Conservation (phyloP, 1,140 invertebrate genomes). For the Anastatus disparis region DNA sequence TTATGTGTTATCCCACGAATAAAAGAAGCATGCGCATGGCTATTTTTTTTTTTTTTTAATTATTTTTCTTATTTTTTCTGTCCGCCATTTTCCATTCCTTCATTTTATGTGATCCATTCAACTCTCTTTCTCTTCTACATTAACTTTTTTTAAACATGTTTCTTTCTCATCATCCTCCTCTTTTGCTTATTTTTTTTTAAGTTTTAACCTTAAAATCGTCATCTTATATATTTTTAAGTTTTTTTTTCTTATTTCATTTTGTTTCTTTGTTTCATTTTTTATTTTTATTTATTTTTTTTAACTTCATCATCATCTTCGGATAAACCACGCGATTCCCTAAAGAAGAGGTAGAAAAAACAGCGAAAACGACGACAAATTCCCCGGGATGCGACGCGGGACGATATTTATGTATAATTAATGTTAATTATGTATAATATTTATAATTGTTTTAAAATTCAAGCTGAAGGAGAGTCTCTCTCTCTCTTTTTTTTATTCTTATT, state of each 20-base stretch:
- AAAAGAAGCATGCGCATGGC: not conserved
- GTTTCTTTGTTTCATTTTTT: constrained; percentile 40
- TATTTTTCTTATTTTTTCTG: not conserved
- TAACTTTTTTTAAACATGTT: not conserved
- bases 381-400: constrained; percentile 49
- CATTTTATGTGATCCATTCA: not conserved
- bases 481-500: no score
- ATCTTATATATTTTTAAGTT: constrained; percentile 46
- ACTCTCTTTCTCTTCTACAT: no score
- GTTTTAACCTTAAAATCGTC: constrained; percentile 31
- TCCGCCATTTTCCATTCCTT: not conserved
- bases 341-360: constrained; percentile 65
- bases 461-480: constrained; percentile 36
- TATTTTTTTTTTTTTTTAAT: not conserved
- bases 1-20: not conserved
- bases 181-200: constrained; percentile 6
- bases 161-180: constrained; percentile 1
- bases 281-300: constrained; percentile 1
- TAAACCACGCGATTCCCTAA: constrained; percentile 56
- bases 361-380: constrained; percentile 62
- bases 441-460: constrained; percentile 49
- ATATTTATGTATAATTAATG: constrained; percentile 46
- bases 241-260: constrained; percentile 36
- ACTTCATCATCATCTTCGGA: constrained; percentile 40
- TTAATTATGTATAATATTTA: constrained; percentile 56